These are phyloP conservation scores for Argopecten irradians DNA, from an alignment of 1,140 invertebrate genomes.

Conservation along the genomic window DNA sequence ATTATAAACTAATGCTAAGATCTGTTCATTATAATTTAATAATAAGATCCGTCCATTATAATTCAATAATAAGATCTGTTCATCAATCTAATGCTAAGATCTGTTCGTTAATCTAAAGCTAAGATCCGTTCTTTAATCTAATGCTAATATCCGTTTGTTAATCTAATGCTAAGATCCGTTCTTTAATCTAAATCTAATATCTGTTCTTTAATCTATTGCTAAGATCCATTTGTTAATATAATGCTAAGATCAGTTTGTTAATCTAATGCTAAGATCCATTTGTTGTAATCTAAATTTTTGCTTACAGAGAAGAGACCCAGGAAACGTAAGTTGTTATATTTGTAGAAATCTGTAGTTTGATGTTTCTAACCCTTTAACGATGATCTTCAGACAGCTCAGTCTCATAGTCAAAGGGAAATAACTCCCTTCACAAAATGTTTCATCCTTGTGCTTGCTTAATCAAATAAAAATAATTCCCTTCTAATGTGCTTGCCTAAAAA, in stretches of 20 bases:
- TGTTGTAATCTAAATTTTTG: background rate
- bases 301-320: constrained; percentile 8
- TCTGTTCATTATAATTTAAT: too few relatives aligned
- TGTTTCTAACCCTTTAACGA: background rate
- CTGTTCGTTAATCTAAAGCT: too few relatives aligned
- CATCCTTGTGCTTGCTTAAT: background rate
- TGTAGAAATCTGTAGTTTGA: background rate
- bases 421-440: background rate
- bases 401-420: background rate
- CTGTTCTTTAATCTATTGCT: too few relatives aligned
- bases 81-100: too few relatives aligned
- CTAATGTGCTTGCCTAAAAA: background rate
- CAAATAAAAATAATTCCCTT: background rate
- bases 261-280: background rate
- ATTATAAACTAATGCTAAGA: too few relatives aligned
- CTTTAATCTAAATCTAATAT: too few relatives aligned
- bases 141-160: too few relatives aligned
- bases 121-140: too few relatives aligned
- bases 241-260: background rate
- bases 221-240: too few relatives aligned
- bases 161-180: too few relatives aligned
- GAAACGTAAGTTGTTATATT: constrained; percentile 16
- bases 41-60: too few relatives aligned
- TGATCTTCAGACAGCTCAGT: background rate
- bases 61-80: too few relatives aligned